These are phyloP conservation scores for Brachionus plicatilis DNA, from an alignment of 1,140 invertebrate genomes.

Conservation along the genomic window DNA sequence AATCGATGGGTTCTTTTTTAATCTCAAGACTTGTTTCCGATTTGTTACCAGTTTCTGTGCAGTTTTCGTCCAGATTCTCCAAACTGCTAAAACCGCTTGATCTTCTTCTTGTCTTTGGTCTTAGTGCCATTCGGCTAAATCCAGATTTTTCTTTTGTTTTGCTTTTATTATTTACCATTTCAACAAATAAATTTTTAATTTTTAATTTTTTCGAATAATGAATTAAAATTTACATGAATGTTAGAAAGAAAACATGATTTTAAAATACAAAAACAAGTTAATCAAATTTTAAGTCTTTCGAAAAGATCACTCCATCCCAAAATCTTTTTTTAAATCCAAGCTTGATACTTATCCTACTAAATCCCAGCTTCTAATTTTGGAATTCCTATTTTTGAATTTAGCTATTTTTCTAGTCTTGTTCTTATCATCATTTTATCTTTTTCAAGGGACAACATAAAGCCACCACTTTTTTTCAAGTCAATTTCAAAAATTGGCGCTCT, in stretches of 20 bases:
- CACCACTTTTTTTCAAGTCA: not conserved
- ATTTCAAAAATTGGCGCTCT: not conserved
- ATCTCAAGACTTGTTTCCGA: not conserved
- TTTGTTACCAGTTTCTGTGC: not conserved
- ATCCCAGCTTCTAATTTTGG: not conserved
- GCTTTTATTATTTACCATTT: not conserved
- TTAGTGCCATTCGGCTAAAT: not conserved
- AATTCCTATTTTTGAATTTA: not conserved
- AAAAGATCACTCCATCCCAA: not conserved
- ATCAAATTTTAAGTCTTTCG: not conserved
- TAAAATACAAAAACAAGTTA: not conserved
- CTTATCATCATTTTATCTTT: not conserved
- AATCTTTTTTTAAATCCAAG: not conserved
- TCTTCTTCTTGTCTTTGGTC: not conserved
- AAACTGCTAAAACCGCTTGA: not conserved
- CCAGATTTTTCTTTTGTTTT: constrained; percentile 2
- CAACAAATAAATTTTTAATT: not conserved
- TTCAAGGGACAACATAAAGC: not conserved
- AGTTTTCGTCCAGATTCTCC: not conserved
- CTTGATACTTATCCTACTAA: not conserved
- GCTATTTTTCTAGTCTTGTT: not conserved
- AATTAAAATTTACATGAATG: not conserved
- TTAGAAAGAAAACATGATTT: not conserved
- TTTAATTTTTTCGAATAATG: not conserved
- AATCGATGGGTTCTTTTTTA: not conserved